Evolutionary conservation across 2,797 vertebrate genomes (phyloP), one percentile per base, ranked within the genome.

Genomic region (Amniataba percoides): DNA sequence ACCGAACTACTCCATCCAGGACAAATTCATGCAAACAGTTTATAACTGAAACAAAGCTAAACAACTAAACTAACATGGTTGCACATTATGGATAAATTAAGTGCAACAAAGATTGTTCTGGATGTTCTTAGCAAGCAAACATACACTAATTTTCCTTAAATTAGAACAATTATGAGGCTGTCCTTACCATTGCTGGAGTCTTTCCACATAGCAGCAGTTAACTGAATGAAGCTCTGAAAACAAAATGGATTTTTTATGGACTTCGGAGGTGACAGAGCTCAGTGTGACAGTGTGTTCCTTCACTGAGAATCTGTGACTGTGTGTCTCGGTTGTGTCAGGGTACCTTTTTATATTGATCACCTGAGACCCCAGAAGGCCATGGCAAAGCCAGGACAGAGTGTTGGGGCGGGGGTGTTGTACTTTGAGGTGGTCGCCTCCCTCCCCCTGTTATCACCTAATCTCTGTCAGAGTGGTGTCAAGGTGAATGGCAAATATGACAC

Each of bases 161-260:
- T 55, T 1, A 45, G 1, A 15, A 2, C 57, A 3, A 21, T 9
- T 40, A 15, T 8, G n/a, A 74, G 58, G 23, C 2, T 10, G 59
- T 15, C 71, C 93, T 95, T 91, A 95, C 95, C 94, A 6, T 73
- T 84, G 60, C 72, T 85, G 49, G 85, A 79, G 78, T 95, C 93
- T 70, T 93, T 95, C 94, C 94, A 94, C 95, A 96, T 96, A 9
- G 16, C 81, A 65, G 70, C 80, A 25, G 81, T 14, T 46, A 31
- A 68, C 45, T 66, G 7, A 78, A 61, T 53, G 62, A 51, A 59
- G 60, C 57, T 78, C 53, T 56, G 52, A 53, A 10, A 21, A 21
- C 21, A 15, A 48, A 31, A 56, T 43, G 36, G 34, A n/a, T 57
- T 45, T 51, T 11, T n/a, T 25, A 42, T 71, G 42, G 43, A 71